These are phyloP conservation scores for Megaustenia siamemsis DNA, from an alignment of 2,888 invertebrate genomes.

Conservation along the genomic window DNA sequence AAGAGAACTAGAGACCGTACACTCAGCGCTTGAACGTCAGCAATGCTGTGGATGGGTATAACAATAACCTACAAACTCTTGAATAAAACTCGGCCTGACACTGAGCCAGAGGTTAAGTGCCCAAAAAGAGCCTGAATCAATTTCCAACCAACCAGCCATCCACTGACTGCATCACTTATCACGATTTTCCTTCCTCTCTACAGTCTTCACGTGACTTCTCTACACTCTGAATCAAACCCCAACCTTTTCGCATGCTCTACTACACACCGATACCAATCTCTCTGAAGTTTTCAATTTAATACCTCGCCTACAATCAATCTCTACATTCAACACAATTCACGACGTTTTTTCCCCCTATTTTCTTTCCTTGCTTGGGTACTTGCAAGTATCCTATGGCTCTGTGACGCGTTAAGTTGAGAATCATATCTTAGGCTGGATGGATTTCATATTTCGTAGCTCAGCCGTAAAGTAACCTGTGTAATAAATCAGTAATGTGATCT, in stretches of 20 bases:
- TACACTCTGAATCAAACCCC: no score
- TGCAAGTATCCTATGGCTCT: not conserved
- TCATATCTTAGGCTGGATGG: not conserved
- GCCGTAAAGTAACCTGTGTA: not conserved
- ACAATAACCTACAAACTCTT: no score
- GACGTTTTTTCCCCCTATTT: not conserved
- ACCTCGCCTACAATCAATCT: not conserved
- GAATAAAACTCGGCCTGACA: no score
- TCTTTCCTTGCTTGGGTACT: not conserved
- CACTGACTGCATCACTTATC: no score
- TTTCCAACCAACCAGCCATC: no score
- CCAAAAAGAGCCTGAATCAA: no score
- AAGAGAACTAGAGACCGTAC: no score
- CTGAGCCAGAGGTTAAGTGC: no score
- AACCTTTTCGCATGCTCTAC: not conserved
- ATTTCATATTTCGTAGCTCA: not conserved
- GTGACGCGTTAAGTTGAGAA: not conserved
- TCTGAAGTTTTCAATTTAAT: not conserved
- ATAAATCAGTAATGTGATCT: constrained; percentile 10
- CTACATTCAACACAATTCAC: not conserved
- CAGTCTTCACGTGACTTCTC: no score
- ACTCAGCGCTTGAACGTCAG: no score
- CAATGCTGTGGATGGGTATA: no score
- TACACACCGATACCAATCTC: not conserved
- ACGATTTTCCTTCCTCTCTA: no score